Evolutionary conservation across 2,888 invertebrate species (phyloP).

Genomic region (Scaptomyza reducta): DNA sequence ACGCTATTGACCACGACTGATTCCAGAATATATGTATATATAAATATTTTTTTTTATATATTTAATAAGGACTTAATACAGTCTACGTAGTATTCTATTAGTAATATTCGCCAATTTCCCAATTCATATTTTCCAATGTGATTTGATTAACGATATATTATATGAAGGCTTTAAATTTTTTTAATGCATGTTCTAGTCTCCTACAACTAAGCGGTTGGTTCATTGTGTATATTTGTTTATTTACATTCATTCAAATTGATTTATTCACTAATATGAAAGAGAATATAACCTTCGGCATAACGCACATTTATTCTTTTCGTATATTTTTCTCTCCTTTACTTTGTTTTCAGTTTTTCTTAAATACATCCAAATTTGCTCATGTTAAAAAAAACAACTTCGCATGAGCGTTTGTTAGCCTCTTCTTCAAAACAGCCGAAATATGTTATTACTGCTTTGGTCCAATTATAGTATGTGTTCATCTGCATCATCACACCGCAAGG

Average conservation of each 20-base stretch:
- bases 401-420: conserved; percentile 50
- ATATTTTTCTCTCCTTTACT: conserved; percentile 40
- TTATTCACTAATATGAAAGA: conserved; percentile 13
- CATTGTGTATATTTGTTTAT: neutral
- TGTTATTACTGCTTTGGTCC: conserved; percentile 71
- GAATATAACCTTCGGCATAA: conserved; percentile 22
- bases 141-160: neutral
- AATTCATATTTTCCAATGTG: neutral
- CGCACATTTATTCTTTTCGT: neutral
- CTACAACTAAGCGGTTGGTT: neutral
- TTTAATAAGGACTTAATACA: neutral
- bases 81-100: neutral
- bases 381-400: conserved; percentile 42
- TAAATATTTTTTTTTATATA: neutral
- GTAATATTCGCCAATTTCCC: neutral
- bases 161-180: neutral
- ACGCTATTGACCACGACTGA: neutral
- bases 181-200: neutral
- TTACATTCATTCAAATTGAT: too few relatives aligned
- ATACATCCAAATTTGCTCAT: conserved; percentile 50
- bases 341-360: conserved; percentile 57
- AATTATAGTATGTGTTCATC: conserved; percentile 74
- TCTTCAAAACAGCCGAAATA: conserved; percentile 63
- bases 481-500: conserved; percentile 62
- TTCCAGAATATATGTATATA: neutral